Conservation (phyloP, 2,113 vertebrate species). For the Lampris megalopsis region DNA sequence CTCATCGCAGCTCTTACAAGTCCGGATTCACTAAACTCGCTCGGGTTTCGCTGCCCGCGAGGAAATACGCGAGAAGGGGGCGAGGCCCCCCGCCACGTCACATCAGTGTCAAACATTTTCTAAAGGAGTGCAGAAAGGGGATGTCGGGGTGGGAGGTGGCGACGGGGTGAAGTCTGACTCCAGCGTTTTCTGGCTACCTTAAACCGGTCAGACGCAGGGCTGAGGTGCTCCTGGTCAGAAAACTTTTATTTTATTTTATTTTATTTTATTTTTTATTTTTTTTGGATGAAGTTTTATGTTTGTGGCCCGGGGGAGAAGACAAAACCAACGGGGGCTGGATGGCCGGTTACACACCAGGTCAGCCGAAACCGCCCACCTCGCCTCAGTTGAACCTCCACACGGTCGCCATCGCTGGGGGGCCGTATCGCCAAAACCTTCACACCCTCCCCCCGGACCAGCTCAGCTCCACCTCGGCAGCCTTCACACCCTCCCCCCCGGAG, state of each 20-base stretch:
- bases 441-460: constrained; percentile 63
- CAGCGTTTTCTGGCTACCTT: too few relatives aligned
- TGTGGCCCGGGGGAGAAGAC: too few relatives aligned
- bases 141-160: background rate
- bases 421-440: too few relatives aligned
- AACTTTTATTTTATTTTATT: background rate
- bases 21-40: constrained; percentile 27
- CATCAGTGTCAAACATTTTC: constrained; percentile 49
- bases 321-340: too few relatives aligned
- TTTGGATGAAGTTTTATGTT: background rate
- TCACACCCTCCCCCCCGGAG: constrained; percentile 11
- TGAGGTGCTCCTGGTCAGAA: background rate
- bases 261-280: background rate
- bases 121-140: constrained; percentile 42
- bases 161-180: too few relatives aligned
- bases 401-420: too few relatives aligned
- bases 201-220: too few relatives aligned
- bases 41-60: too few relatives aligned
- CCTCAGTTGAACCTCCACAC: too few relatives aligned
- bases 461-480: constrained; percentile 80
- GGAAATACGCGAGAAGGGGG: too few relatives aligned
- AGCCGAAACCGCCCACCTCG: too few relatives aligned
- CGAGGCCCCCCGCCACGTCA: constrained; percentile 10
- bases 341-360: too few relatives aligned
- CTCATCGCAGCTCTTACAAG: constrained; percentile 53